A percentile compares a stretch with the other conserved stretches of the same genome.
phyloP scores from a whole-genome alignment of 1,140 invertebrate genomes.

The Musca domestica region DNA sequence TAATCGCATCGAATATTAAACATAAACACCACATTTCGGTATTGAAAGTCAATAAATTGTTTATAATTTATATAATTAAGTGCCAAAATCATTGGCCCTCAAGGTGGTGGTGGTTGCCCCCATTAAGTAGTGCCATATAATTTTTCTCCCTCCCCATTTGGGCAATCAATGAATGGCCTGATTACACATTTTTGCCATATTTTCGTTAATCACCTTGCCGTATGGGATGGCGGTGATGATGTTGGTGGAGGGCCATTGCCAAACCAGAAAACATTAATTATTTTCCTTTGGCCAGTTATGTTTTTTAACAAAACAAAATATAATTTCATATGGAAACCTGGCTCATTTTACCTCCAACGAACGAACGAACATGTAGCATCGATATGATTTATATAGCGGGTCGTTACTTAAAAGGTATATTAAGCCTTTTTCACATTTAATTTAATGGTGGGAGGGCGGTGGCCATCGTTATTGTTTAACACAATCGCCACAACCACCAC shows the following conservation, averaged over 20 bases:
- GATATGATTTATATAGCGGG: slow-evolving; percentile 19
- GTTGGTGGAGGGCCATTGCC: not conserved
- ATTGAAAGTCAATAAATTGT: too few species aligned
- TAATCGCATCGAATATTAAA: too few species aligned
- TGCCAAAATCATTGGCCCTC: slow-evolving; percentile 10
- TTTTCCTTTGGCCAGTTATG: not conserved
- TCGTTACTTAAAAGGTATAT: slow-evolving; percentile 18
- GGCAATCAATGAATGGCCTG: too few species aligned
- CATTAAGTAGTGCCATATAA: not conserved
- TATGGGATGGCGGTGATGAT: too few species aligned
- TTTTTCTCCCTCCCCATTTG: too few species aligned
- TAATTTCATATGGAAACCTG: too few species aligned
- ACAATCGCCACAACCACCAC: not conserved
- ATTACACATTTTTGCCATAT: too few species aligned
- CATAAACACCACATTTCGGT: too few species aligned
- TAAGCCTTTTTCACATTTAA: slow-evolving; percentile 22
- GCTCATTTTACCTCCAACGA: too few species aligned
- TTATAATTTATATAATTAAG: slow-evolving; percentile 17
- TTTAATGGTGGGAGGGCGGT: slow-evolving; percentile 18
- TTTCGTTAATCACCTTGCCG: too few species aligned
- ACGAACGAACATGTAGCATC: not conserved
- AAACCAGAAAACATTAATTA: slow-evolving; percentile 16
- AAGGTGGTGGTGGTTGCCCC: not conserved
- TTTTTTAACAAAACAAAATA: not conserved
- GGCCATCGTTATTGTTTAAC: slow-evolving; percentile 13